A percentile compares a stretch with the other conserved stretches of the same genome.
These are phyloP conservation scores for Eulemur mongoz DNA, from an alignment of 2,797 vertebrate species.

Conservation along the genomic window DNA sequence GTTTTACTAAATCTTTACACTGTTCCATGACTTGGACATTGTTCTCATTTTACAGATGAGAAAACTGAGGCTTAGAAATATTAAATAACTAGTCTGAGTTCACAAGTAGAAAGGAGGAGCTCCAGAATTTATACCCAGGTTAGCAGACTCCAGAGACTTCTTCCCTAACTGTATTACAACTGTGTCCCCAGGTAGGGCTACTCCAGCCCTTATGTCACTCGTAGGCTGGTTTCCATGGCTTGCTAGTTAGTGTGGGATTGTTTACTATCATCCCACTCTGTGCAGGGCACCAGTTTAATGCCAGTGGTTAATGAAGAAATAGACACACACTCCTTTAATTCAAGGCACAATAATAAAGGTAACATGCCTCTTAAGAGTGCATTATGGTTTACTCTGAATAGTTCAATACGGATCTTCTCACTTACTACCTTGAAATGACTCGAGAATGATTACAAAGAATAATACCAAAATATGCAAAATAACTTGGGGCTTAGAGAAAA, in stretches of 20 bases:
- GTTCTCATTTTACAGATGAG: background rate
- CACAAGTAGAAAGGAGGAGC: background rate
- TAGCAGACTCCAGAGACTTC: background rate
- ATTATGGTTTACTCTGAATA: background rate
- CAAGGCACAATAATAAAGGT: background rate
- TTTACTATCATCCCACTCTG: background rate
- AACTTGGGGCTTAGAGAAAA: background rate
- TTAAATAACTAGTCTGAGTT: background rate
- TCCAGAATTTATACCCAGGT: background rate
- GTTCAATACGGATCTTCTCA: conserved; percentile 35
- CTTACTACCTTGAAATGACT: background rate
- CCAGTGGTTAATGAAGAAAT: background rate
- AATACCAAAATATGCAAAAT: background rate
- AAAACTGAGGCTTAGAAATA: background rate
- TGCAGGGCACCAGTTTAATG: background rate
- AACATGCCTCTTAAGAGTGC: background rate
- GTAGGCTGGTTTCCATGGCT: no score
- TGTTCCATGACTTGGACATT: background rate
- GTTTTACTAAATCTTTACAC: background rate
- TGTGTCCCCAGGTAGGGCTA: fast-evolving
- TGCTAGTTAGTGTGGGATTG: background rate
- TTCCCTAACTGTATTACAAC: background rate
- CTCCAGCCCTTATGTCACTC: background rate
- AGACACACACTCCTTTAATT: background rate
- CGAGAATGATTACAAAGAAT: background rate